phyloP scores from a whole-genome alignment of 1,140 invertebrate genomes.

The Leptoteleia sp. region DNA sequence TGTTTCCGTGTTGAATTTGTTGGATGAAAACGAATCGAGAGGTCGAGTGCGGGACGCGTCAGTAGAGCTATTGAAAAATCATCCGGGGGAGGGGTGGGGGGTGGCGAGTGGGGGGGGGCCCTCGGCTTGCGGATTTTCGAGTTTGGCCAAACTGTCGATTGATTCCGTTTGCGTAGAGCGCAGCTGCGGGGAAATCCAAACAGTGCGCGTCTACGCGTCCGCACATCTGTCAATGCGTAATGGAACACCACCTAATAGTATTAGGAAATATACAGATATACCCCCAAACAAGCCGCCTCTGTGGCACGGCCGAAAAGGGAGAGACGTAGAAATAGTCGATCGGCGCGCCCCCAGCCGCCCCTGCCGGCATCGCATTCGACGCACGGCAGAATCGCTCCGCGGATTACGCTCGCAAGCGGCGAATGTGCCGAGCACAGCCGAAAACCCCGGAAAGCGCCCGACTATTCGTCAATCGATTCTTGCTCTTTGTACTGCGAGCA shows the following conservation, averaged over 20 bases:
- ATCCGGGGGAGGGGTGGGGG: no score
- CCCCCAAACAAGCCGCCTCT: constrained; percentile 55
- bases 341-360: constrained; percentile 66
- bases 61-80: constrained; percentile 46
- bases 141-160: constrained; percentile 69
- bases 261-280: constrained; percentile 76
- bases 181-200: constrained; percentile 75
- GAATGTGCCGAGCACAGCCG: constrained; percentile 59
- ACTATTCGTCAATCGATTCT: constrained; percentile 64
- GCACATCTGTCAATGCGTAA: constrained; percentile 79
- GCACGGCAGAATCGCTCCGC: constrained; percentile 41
- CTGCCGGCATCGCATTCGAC: constrained; percentile 37
- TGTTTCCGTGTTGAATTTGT: constrained; percentile 34
- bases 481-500: constrained; percentile 52
- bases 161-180: constrained; percentile 69
- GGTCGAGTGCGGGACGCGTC: constrained; percentile 41
- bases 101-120: no score
- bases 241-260: constrained; percentile 79
- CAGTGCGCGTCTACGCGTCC: constrained; percentile 62
- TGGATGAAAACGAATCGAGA: constrained; percentile 32
- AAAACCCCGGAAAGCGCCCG: constrained; percentile 60
- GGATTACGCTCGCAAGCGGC: constrained; percentile 58
- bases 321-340: constrained; percentile 72
- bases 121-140: constrained; percentile 42
- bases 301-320: constrained; percentile 40